These are phyloP conservation scores for Aurelia aurita complex sp. Pacific DNA, from an alignment of 30 jellyfish, hydroid and myxozoan genomes.

Conservation along the genomic window DNA sequence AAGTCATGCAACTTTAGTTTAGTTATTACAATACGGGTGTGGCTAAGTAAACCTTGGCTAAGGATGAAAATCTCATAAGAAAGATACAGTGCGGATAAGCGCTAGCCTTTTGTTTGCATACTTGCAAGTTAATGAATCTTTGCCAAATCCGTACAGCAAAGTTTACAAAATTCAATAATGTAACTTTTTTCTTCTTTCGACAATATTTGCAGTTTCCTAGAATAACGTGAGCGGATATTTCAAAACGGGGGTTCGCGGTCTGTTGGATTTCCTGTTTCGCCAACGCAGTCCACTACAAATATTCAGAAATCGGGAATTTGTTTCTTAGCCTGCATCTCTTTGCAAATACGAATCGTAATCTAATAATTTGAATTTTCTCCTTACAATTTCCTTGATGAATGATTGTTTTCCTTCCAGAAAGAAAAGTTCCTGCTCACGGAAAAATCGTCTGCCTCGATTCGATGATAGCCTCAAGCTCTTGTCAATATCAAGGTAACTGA, in stretches of 20 bases:
- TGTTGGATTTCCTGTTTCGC: conserved; percentile 31
- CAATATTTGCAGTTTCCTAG: not conserved
- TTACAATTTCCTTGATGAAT: too few species aligned
- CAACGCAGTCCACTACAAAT: conserved; percentile 15
- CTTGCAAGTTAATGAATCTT: conserved; percentile 3
- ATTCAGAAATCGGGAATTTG: conserved; percentile 5
- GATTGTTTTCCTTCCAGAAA: too few species aligned
- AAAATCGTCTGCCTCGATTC: too few species aligned
- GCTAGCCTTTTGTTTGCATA: not conserved
- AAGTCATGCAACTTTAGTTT: too few species aligned
- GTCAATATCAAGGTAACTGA: too few species aligned
- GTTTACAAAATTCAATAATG: not conserved
- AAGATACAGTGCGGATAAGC: conserved; percentile 3
- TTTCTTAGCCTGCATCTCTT: too few species aligned
- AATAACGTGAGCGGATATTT: too few species aligned
- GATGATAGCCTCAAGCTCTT: too few species aligned
- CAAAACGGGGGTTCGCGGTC: conserved; percentile 10
- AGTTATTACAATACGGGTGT: not conserved
- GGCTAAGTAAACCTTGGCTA: not conserved
- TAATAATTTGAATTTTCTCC: too few species aligned
- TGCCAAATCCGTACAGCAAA: conserved; percentile 4
- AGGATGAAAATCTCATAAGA: not conserved
- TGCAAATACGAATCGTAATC: too few species aligned
- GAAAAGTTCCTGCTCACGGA: too few species aligned
- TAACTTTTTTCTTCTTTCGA: not conserved